Evolutionary conservation across 2,888 invertebrate species (phyloP).

Genomic region (Plagodis pulveraria): DNA sequence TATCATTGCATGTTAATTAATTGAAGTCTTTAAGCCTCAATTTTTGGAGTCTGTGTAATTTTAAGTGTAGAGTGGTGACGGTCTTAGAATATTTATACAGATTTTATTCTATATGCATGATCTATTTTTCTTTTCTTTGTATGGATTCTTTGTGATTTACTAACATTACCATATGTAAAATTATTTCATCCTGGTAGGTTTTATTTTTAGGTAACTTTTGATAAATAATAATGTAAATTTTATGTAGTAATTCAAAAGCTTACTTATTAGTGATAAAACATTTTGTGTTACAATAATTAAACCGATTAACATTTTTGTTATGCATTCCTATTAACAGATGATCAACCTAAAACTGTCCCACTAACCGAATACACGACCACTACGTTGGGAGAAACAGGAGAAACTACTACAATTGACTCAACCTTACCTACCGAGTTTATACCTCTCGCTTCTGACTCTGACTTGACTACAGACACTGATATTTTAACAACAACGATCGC

Average conservation of each 20-base stretch:
- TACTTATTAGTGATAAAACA: neutral
- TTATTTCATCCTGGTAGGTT: too few relatives aligned
- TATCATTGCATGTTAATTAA: slow-evolving; percentile 2
- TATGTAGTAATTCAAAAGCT: too few relatives aligned
- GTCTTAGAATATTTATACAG: slow-evolving; percentile 3
- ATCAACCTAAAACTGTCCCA: slow-evolving; percentile 76
- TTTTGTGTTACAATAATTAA: slow-evolving; percentile 8
- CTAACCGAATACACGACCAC: slow-evolving; percentile 71
- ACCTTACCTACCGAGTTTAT: slow-evolving; percentile 43
- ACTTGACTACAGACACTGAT: slow-evolving; percentile 20
- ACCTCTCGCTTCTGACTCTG: slow-evolving; percentile 27
- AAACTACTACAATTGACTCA: slow-evolving; percentile 49
- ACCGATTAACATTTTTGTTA: slow-evolving; percentile 56
- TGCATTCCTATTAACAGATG: slow-evolving; percentile 82
- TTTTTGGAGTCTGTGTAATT: slow-evolving; percentile 10
- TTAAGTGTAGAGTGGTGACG: slow-evolving; percentile 20
- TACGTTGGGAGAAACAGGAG: slow-evolving; percentile 53
- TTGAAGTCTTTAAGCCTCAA: slow-evolving; percentile 25
- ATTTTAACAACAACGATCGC: slow-evolving; percentile 11
- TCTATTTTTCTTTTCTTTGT: neutral
- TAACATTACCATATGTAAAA: neutral
- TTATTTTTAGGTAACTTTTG: too few relatives aligned
- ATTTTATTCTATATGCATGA: slow-evolving; percentile 12
- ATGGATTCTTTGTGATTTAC: slow-evolving; percentile 3
- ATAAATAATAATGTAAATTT: neutral